Percentiles rank a stretch among this genome's conserved stretches.
These are phyloP conservation scores for Yponomeuta malinellus DNA, from an alignment of 2,888 invertebrate genomes.

Conservation along the genomic window DNA sequence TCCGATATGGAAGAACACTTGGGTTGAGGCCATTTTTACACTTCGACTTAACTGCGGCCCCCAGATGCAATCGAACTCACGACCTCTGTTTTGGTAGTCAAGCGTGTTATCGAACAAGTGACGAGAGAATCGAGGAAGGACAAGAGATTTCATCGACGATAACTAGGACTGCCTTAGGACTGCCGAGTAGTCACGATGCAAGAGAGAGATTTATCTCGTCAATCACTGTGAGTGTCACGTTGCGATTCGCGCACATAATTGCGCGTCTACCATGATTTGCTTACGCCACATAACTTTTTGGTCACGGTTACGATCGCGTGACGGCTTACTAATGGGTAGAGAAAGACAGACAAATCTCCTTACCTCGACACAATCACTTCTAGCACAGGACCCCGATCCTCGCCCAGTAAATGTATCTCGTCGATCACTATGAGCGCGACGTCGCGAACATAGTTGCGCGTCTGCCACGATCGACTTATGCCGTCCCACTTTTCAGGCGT, in stretches of 20 bases:
- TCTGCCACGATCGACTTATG: constrained; percentile 98
- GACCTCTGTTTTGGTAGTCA: no score
- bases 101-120: no score
- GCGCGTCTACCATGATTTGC: constrained; percentile 97
- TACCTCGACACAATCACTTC: constrained; percentile 96
- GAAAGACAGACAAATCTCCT: no score
- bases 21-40: no score
- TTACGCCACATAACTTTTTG: constrained; percentile 99
- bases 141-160: no score
- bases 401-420: constrained; percentile 97
- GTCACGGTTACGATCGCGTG: constrained; percentile 99
- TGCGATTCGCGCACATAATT: constrained; percentile 85
- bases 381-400: constrained; percentile 91
- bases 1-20: no score
- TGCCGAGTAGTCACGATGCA: constrained; percentile 86
- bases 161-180: no score
- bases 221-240: constrained; percentile 94
- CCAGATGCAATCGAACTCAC: no score
- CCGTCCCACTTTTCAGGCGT: constrained; percentile 99
- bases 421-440: constrained; percentile 97
- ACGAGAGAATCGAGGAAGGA: no score
- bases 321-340: constrained; percentile 58
- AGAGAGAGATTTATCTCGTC: constrained; percentile 92
- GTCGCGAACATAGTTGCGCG: constrained; percentile 93
- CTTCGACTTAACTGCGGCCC: no score